Base-by-base conservation (phyloP, 2,797 vertebrate genomes). In the Siniperca obscura region DNA sequence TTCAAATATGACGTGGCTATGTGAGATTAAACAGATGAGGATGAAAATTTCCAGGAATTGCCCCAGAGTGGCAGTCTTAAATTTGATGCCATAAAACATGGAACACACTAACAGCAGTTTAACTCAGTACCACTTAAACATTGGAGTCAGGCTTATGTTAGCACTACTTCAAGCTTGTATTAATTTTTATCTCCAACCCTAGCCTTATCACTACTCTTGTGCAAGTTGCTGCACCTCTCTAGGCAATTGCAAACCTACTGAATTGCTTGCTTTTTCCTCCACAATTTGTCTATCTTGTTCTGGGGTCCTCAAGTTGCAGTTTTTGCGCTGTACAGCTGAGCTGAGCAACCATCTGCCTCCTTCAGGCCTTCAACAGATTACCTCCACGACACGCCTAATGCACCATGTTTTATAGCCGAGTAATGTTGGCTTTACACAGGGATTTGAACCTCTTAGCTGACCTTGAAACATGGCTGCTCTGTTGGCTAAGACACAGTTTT, bases 401-500 rank as follows among this genome's bases (percentile, higher is more conserved):
- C 92, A 14, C 61, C 36, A 70, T 93, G 90, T 93, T 94, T 95
- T 93, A 93, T 92, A 64, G 89, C 78, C 19, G 56, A 83, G 84
- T 90, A 90, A 91, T 91, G 86, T 75, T 36, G 74, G 86, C 91
- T 91, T 91, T 89, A 87, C 86, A 72, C 86, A 36, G 52, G 87
- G 89, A 90, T 91, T 91, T 91, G 86, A 92, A 93, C 88, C 88
- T 88, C 78, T 70, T 60, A 80, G 71, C 85, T 90, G 85, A 92
- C 90, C 89, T 90, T 83, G 85, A 90, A 90, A 86, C 87, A 83
- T 74, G 72, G 74, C 82, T 62, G 76, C 74, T 91, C 79, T 46
- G 71, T 74, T 83, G 88, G 88, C 89, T 76, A 40, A 84, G 78
- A 52, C 36, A 7, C 65, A 64, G 61, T 55, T 71, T 79, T 89